phyloP scores from a whole-genome alignment of 2,888 invertebrate genomes.

The Thymelicus acteon region DNA sequence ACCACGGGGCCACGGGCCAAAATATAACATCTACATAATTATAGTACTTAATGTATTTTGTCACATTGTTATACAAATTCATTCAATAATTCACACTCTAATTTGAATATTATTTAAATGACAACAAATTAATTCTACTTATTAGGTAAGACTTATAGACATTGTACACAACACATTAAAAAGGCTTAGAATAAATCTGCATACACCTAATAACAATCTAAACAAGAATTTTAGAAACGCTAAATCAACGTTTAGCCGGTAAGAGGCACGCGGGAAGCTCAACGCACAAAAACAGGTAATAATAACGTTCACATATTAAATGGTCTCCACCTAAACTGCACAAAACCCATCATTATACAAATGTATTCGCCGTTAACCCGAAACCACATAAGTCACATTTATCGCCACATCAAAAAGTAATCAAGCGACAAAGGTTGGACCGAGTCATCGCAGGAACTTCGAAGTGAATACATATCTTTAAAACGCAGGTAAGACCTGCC shows the following conservation, averaged over 20 bases:
- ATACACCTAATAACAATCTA: background rate
- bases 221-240: slow-evolving; percentile 34
- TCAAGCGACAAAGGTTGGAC: slow-evolving; percentile 77
- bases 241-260: slow-evolving; percentile 42
- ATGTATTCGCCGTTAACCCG: slow-evolving; percentile 66
- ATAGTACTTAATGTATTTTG: background rate
- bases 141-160: background rate
- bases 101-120: slow-evolving; percentile 20
- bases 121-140: slow-evolving; percentile 16
- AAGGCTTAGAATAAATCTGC: slow-evolving; percentile 7
- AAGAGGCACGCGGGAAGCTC: slow-evolving; percentile 5
- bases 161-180: slow-evolving; percentile 4
- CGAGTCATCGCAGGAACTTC: slow-evolving; percentile 67
- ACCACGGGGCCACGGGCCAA: background rate
- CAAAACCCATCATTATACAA: slow-evolving; percentile 74
- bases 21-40: background rate
- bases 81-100: slow-evolving; percentile 3
- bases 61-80: background rate
- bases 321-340: slow-evolving; percentile 69
- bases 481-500: slow-evolving; percentile 65
- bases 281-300: slow-evolving; percentile 60
- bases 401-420: slow-evolving; percentile 83
- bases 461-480: slow-evolving; percentile 57
- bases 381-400: slow-evolving; percentile 83
- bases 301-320: slow-evolving; percentile 75